Base-by-base conservation (phyloP, 2,888 invertebrate genomes). In the Drosophila histrio region DNA sequence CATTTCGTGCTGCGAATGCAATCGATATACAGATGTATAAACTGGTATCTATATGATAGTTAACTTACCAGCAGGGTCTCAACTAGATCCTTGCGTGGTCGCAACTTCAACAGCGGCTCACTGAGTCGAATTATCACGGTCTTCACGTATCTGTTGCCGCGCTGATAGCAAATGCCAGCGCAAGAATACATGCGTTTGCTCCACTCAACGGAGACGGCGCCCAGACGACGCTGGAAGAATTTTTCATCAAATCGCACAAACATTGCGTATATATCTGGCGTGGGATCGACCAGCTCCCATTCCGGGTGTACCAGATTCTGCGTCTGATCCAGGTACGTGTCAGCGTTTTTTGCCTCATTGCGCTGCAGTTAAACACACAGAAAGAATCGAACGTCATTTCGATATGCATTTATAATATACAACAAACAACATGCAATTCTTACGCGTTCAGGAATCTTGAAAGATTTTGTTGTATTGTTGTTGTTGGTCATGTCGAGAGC, bases 81-180 rank as follows among this genome's bases (percentile, higher is more conserved):
- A 0, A 99, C 94, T 0, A 99, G 93, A 92, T 99, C 98, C 90
- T 97, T 98, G 32, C 99, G 94, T 0, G 99, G 97, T 24, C 99
- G 93, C 3, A 99, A 92, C 90, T 97, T 97, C 0, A 99, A 93
- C 17, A 99, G 92, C 0, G 99, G 99, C 86, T 96, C 95, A 89
- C 98, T 99, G 1, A 99, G 93, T 0, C 92, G 85, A 24, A 92
- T 91, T 0, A 89, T 91, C 0, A 92, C 71, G 46, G 89, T 88
- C 82, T 90, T 90, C 0, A 87, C 79, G 7, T 74, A 67, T 0
- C 80, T 60, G 77, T 89, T 91, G 6, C 87, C 71, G 0, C 91
- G 87, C 11, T 90, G 89, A 62, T 92, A 94, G 92, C 94, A 94
- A 57, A 93, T 91, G 0, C 94, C 94, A 39, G 94, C 94, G 78